These are phyloP conservation scores for Corticium candelabrum DNA, from an alignment of 37 sponge, comb jelly and placozoan genomes.

Conservation along the genomic window DNA sequence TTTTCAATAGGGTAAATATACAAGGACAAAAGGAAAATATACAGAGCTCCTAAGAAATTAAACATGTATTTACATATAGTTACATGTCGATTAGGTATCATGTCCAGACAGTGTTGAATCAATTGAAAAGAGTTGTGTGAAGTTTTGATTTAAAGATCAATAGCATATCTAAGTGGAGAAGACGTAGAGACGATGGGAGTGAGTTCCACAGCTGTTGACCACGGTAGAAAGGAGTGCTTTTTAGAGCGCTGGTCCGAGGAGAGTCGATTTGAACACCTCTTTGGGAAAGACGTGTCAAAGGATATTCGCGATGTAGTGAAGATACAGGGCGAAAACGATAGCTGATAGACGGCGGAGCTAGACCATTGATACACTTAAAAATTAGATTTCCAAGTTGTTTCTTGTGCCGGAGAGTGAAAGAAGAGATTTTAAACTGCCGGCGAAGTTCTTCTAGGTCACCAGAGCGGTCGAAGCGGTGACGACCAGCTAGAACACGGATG, in stretches of 20 bases:
- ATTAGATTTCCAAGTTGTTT: neutral
- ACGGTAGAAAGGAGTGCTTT: neutral
- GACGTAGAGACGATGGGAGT: neutral
- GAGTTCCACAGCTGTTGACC: neutral
- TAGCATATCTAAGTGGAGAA: neutral
- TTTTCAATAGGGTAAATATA: too few relatives aligned
- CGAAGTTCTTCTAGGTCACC: neutral
- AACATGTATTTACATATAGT: too few relatives aligned
- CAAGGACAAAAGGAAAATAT: too few relatives aligned
- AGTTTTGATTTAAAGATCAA: neutral
- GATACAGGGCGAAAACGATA: neutral
- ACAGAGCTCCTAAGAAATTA: too few relatives aligned
- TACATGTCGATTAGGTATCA: too few relatives aligned
- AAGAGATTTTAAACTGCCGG: neutral
- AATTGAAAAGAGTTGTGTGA: too few relatives aligned
- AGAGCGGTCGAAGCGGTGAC: neutral
- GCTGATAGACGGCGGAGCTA: neutral
- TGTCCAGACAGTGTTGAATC: too few relatives aligned
- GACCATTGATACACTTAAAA: neutral
- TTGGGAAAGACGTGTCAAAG: neutral
- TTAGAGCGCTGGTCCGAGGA: neutral
- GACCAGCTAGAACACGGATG: neutral
- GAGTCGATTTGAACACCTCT: neutral
- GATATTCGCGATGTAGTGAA: neutral
- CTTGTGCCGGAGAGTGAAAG: neutral